phyloP scores from a whole-genome alignment of 1,140 invertebrate species.

The Heliconius eleuchia region DNA sequence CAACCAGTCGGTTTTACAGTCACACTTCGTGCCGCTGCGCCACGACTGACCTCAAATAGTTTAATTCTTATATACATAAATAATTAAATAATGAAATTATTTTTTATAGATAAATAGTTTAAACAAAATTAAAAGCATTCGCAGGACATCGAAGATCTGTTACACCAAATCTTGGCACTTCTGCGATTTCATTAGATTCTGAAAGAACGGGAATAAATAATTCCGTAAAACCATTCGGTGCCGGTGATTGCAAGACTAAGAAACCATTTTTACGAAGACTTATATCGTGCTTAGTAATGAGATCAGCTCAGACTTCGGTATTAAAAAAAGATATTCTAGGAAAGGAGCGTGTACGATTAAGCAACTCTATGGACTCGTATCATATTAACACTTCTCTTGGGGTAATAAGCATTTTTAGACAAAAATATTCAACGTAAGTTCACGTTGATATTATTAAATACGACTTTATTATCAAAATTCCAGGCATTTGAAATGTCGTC shows the following conservation, averaged over 20 bases:
- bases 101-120: too few species aligned
- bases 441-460: not conserved
- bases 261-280: constrained; percentile 60
- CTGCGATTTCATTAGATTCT: constrained; percentile 50
- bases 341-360: constrained; percentile 34
- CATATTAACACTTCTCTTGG: constrained; percentile 64
- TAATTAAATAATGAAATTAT: too few species aligned
- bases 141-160: constrained; percentile 52
- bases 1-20: too few species aligned
- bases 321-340: constrained; percentile 38
- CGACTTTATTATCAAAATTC: not conserved
- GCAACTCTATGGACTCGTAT: constrained; percentile 63
- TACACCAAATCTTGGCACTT: constrained; percentile 68
- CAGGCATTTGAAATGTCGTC: constrained; percentile 66
- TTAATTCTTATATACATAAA: too few species aligned
- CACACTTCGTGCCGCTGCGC: too few species aligned
- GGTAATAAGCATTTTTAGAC: constrained; percentile 43
- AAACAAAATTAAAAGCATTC: not conserved
- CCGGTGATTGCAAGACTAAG: constrained; percentile 45
- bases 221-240: constrained; percentile 20
- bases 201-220: constrained; percentile 37
- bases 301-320: constrained; percentile 44
- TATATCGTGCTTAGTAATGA: constrained; percentile 64
- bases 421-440: not conserved
- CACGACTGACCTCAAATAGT: too few species aligned